These are phyloP conservation scores for Coreius guichenoti DNA, from an alignment of 2,797 vertebrate genomes.

Conservation along the genomic window DNA sequence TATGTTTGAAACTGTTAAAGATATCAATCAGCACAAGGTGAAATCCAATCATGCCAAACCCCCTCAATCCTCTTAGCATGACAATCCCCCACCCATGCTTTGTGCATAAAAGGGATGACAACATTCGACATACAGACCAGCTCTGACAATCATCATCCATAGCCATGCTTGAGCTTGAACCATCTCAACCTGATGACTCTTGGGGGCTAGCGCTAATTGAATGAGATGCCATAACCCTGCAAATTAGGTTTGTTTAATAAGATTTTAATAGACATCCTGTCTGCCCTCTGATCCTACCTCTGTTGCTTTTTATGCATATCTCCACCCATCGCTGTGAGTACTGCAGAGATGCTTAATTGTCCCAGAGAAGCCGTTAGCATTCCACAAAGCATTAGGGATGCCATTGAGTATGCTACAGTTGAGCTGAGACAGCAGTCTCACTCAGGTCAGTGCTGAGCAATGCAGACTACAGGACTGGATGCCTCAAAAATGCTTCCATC, in stretches of 20 bases:
- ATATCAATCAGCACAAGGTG: conserved; percentile 44
- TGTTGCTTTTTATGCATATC: conserved; percentile 10
- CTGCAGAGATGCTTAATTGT: conserved; percentile 37
- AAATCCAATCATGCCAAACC: conserved; percentile 59
- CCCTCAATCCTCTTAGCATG: conserved; percentile 53
- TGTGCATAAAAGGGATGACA: not conserved
- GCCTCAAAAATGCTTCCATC: conserved; percentile 35
- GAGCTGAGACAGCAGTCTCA: conserved; percentile 55
- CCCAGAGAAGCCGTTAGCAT: conserved; percentile 37
- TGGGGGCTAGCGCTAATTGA: not conserved
- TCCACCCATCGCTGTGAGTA: conserved; percentile 23
- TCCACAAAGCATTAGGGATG: conserved; percentile 48
- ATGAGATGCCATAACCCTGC: conserved; percentile 3
- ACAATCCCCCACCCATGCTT: conserved; percentile 44
- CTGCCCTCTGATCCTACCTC: not conserved
- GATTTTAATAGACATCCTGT: not conserved
- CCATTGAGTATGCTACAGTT: conserved; percentile 50
- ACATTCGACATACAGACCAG: not conserved
- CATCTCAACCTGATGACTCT: not conserved
- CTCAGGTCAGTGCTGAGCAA: conserved; percentile 51
- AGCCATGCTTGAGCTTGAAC: not conserved
- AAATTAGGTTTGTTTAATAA: conserved; percentile 26
- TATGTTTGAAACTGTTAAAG: conserved; percentile 12
- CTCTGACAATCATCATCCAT: conserved; percentile 3
- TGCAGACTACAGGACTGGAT: conserved; percentile 43